Percentiles rank a stretch among this genome's conserved stretches.
Evolutionary conservation across 2,888 invertebrate genomes (phyloP).

Genomic region (Leptinotarsa tumamoca): DNA sequence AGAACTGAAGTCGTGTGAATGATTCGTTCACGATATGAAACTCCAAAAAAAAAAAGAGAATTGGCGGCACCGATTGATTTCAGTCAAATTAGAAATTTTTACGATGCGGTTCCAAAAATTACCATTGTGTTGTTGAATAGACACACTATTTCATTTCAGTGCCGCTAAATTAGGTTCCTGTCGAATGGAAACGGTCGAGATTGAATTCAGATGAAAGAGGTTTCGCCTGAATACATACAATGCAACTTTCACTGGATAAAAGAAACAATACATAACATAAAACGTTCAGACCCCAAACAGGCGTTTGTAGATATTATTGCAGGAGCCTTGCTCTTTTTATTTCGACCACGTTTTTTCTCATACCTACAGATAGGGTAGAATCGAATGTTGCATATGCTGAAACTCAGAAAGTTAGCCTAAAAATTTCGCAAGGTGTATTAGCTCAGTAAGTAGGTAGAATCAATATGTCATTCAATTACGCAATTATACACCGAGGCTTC

Average conservation of each 20-base stretch:
- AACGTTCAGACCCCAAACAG: neutral
- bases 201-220: neutral
- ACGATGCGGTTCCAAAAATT: constrained; percentile 11
- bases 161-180: constrained; percentile 10
- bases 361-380: no score
- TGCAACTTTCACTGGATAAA: neutral
- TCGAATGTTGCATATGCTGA: no score
- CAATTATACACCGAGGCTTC: neutral
- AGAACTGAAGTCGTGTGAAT: constrained; percentile 12
- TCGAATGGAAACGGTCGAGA: neutral
- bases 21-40: neutral
- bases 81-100: constrained; percentile 11
- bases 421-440: no score
- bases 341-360: no score
- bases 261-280: neutral
- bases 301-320: no score
- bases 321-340: no score
- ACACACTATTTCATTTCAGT: neutral
- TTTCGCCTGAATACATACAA: neutral
- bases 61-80: constrained; percentile 12
- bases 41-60: neutral
- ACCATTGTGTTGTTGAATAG: neutral
- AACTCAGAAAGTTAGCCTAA: no score
- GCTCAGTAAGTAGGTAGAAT: no score
- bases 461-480: no score